Conservation (phyloP, 2,797 vertebrate species). For the Spinus olivaceus region DNA sequence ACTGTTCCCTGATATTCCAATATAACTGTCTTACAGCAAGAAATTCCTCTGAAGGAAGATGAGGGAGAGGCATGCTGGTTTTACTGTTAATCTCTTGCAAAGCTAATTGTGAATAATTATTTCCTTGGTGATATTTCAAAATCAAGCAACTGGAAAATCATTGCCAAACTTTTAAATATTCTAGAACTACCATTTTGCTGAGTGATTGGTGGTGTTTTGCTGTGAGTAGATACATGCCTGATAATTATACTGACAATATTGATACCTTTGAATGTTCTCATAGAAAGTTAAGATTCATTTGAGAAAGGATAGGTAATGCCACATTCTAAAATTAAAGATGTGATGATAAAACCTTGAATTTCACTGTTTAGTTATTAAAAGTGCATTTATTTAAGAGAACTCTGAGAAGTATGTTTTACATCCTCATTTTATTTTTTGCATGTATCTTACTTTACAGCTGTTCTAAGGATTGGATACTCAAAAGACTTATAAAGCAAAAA, state of each 20-base stretch:
- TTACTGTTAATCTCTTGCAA: constrained; percentile 51
- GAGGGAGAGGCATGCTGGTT: not conserved
- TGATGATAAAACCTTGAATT: not conserved
- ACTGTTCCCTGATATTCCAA: constrained; percentile 7
- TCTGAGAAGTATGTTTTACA: not conserved
- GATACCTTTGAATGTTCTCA: constrained; percentile 14
- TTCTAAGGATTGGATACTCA: not conserved
- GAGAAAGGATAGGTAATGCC: not conserved
- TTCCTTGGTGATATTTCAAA: not conserved
- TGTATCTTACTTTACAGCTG: not conserved
- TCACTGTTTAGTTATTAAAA: not conserved
- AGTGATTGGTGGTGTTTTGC: not conserved
- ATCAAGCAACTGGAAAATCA: not conserved
- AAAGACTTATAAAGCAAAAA: not conserved
- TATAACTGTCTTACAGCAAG: constrained; percentile 10
- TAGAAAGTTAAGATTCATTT: constrained; percentile 16
- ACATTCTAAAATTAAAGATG: constrained; percentile 17
- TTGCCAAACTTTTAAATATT: constrained; percentile 1
- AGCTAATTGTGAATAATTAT: constrained; percentile 15
- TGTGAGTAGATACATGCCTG: constrained; percentile 11
- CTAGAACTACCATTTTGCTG: not conserved
- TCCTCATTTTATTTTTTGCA: not conserved
- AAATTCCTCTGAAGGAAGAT: constrained; percentile 35
- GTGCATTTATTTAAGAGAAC: constrained; percentile 11
- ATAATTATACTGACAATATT: constrained; percentile 10